Base-by-base conservation (phyloP, 2,797 vertebrate genomes). In the Bryconaethiops microstoma region DNA sequence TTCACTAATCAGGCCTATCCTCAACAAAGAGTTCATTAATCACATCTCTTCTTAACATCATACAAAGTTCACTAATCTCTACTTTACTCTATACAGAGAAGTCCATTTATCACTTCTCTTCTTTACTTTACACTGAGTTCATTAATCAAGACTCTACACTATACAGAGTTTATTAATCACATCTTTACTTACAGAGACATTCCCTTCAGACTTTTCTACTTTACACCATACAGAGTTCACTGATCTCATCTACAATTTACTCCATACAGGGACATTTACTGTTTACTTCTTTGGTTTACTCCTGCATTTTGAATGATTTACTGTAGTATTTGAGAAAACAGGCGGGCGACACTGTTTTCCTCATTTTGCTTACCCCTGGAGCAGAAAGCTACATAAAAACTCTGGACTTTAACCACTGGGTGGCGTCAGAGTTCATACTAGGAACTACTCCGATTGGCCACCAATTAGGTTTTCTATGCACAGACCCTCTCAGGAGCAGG, bases 361-460 rank as follows among this genome's bases (percentile, higher is more conserved):
- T 48, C 42, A 21, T 69, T 50, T 6, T 8, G 4, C 21, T 68
- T n/a, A n/a, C 13, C 42, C 16, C 25, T 69, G 19, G 17, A 45
- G 2, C 8, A 45, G 19, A 65, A 3, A n/a, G 21, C 17, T 5
- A 9, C 10, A 48, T 48, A 48, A 48, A 48, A 42, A 42, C 5
- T 69, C 17, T 17, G 17, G 23, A 71, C 45, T 54, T 71, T 69
- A 1, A 25, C 54, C 54, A 35, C 40, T 68, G 5, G 79, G 74
- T 75, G 79, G 35, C 52, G 35, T 21, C 80, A 82, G 54, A 71
- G 52, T 54, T 42, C 59, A 23, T 45, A 13, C 9, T 55, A 77
- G 7, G 14, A 29, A 57, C 29, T 25, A 16, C 42, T 63, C 59
- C 55, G 21, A 40, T 76, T 74, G 21, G n/a, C n/a, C 54, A 19